Conservation (phyloP, 2,888 invertebrate species). For the Rhingia campestris region DNA sequence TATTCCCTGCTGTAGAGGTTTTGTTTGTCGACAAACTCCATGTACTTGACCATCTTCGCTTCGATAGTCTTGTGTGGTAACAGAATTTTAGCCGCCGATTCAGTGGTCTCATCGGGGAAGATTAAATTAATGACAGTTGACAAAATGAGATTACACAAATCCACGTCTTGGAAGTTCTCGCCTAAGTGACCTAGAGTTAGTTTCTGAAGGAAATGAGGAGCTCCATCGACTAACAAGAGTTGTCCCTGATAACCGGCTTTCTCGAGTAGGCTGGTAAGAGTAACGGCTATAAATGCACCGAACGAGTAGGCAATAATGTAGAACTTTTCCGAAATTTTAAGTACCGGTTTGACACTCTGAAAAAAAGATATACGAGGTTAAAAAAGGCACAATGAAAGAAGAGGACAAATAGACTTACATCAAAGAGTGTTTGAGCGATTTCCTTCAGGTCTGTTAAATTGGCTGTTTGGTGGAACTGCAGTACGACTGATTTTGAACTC, state of each 20-base stretch:
- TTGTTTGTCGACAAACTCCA: slow-evolving; percentile 83
- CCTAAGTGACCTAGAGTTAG: slow-evolving; percentile 79
- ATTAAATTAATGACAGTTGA: slow-evolving; percentile 78
- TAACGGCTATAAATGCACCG: slow-evolving; percentile 90
- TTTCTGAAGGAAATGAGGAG: slow-evolving; percentile 87
- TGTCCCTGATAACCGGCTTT: slow-evolving; percentile 86
- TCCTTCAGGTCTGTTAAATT: slow-evolving; percentile 77
- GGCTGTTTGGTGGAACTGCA: slow-evolving; percentile 79
- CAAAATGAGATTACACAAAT: slow-evolving; percentile 79
- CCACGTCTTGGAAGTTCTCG: slow-evolving; percentile 77
- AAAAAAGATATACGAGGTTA: slow-evolving; percentile 67
- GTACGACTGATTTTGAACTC: slow-evolving; percentile 76
- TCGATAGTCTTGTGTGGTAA: slow-evolving; percentile 84
- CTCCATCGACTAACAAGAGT: slow-evolving; percentile 91
- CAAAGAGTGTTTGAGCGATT: slow-evolving; percentile 77
- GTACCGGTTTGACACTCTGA: slow-evolving; percentile 86
- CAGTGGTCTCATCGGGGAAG: slow-evolving; percentile 80
- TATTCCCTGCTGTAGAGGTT: slow-evolving; percentile 82
- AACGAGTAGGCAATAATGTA: slow-evolving; percentile 94
- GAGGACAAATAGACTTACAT: slow-evolving; percentile 75
- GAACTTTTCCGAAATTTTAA: slow-evolving; percentile 86
- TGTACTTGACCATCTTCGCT: slow-evolving; percentile 84
- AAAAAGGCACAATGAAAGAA: background rate
- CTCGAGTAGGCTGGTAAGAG: slow-evolving; percentile 89
- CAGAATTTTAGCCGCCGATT: slow-evolving; percentile 82